A percentile compares a stretch with the other conserved stretches of the same genome.
These are phyloP conservation scores for Micromesistius poutassou DNA, from an alignment of 2,797 vertebrate species.

Conservation along the genomic window DNA sequence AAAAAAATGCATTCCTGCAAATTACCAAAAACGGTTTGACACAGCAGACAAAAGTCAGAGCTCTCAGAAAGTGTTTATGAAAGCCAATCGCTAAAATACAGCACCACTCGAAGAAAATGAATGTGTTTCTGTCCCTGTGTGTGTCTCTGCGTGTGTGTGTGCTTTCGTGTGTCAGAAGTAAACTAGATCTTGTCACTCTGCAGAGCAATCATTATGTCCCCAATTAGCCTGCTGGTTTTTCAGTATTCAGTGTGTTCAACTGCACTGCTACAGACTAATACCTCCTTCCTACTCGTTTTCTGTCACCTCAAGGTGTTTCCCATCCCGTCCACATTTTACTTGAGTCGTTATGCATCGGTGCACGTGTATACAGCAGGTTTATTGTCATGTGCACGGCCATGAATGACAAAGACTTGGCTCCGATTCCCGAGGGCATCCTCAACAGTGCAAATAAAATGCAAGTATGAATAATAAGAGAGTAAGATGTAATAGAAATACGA, in stretches of 20 bases:
- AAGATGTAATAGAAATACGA: background rate
- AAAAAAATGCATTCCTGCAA: background rate
- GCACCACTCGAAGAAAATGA: background rate
- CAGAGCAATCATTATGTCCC: constrained; percentile 23
- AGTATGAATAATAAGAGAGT: background rate
- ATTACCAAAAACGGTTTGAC: background rate
- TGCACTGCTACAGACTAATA: background rate
- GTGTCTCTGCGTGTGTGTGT: background rate
- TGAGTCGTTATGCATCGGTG: background rate
- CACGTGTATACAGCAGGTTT: background rate
- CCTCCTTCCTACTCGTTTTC: constrained; percentile 14
- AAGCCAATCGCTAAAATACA: background rate
- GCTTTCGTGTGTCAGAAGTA: background rate
- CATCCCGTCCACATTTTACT: background rate
- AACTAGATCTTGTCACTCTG: background rate
- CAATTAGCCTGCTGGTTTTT: constrained; percentile 9
- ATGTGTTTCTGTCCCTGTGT: background rate
- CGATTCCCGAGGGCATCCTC: background rate
- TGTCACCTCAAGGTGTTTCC: background rate
- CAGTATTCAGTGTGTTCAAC: background rate
- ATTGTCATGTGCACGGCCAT: background rate
- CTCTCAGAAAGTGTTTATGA: no score
- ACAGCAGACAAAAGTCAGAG: no score
- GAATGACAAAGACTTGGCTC: background rate
- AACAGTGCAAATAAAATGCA: background rate